phyloP scores from a whole-genome alignment of 2,797 vertebrate species.

The Dendrocincla fuliginosa region DNA sequence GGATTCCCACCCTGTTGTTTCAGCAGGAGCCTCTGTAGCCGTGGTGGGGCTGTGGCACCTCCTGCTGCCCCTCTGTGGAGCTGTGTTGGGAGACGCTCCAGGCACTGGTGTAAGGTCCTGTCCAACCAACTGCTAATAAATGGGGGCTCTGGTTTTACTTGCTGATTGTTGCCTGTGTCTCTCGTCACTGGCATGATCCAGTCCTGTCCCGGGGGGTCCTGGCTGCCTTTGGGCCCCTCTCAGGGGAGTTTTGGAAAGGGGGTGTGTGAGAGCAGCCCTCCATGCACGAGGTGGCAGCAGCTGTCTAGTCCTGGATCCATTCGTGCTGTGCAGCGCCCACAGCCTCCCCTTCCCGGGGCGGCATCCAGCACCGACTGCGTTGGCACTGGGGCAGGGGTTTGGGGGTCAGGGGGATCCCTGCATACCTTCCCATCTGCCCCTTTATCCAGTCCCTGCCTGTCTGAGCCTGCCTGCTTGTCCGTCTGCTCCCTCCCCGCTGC shows the following conservation, averaged over 20 bases:
- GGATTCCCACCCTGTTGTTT: background rate
- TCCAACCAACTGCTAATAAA: conserved; percentile 80
- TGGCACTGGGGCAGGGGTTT: background rate
- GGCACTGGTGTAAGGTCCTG: conserved; percentile 59
- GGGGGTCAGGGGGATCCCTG: fast-evolving
- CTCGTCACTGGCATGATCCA: background rate
- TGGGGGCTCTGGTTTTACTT: conserved; percentile 72
- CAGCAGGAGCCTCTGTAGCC: conserved; percentile 56
- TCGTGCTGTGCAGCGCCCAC: fast-evolving
- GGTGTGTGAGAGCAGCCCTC: background rate
- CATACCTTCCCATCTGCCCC: background rate
- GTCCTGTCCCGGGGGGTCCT: background rate
- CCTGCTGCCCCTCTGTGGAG: conserved; percentile 29
- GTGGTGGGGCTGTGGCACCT: background rate
- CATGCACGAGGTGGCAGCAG: conserved; percentile 56
- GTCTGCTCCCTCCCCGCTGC: background rate
- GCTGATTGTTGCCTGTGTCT: background rate
- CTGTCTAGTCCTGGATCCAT: background rate
- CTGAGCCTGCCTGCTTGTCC: background rate
- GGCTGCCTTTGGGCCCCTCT: background rate
- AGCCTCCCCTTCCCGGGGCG: background rate
- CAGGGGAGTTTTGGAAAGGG: background rate
- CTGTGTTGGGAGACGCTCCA: conserved; percentile 21
- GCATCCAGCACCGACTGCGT: background rate
- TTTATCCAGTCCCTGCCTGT: background rate